Percentiles rank a stretch among this genome's conserved stretches.
These are phyloP conservation scores for Telmatherina bonti DNA, from an alignment of 2,797 vertebrate species.

Conservation along the genomic window DNA sequence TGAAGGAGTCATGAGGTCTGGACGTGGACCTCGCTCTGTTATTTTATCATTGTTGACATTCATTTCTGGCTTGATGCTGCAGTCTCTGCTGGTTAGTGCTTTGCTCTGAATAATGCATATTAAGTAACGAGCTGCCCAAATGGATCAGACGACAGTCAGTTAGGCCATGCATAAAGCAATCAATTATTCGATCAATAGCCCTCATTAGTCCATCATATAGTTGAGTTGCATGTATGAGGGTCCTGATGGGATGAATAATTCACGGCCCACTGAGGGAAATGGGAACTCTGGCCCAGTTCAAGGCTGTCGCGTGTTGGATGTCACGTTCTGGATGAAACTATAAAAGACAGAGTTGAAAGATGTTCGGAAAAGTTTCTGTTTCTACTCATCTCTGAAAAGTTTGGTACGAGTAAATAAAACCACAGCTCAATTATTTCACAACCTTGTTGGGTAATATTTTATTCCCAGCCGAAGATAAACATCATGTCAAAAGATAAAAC, in stretches of 20 bases:
- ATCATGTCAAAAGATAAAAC: too few species aligned
- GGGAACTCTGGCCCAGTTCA: slow-evolving; percentile 43
- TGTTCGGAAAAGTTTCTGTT: too few species aligned
- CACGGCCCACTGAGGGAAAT: slow-evolving; percentile 58
- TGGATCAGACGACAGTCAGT: slow-evolving; percentile 81
- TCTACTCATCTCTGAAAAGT: background rate
- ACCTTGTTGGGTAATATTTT: too few species aligned
- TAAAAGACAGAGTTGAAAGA: too few species aligned
- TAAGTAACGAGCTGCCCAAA: slow-evolving; percentile 83
- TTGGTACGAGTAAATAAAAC: too few species aligned
- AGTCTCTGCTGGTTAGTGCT: slow-evolving; percentile 65
- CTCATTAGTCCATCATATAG: slow-evolving; percentile 83
- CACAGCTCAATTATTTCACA: too few species aligned
- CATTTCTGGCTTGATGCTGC: slow-evolving; percentile 55
- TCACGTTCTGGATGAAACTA: too few species aligned
- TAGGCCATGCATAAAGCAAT: slow-evolving; percentile 85
- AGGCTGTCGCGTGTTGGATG: slow-evolving; percentile 19
- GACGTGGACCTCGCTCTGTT: slow-evolving; percentile 46
- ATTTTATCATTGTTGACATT: slow-evolving; percentile 68
- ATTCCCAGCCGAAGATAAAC: too few species aligned
- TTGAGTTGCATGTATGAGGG: slow-evolving; percentile 74
- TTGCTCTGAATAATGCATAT: slow-evolving; percentile 84
- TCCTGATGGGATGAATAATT: slow-evolving; percentile 80
- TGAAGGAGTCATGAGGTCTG: slow-evolving; percentile 47
- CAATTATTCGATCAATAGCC: slow-evolving; percentile 86